Conservation (phyloP, 37 sponge, comb jelly and placozoan species). For the Eunapius fragilis region DNA sequence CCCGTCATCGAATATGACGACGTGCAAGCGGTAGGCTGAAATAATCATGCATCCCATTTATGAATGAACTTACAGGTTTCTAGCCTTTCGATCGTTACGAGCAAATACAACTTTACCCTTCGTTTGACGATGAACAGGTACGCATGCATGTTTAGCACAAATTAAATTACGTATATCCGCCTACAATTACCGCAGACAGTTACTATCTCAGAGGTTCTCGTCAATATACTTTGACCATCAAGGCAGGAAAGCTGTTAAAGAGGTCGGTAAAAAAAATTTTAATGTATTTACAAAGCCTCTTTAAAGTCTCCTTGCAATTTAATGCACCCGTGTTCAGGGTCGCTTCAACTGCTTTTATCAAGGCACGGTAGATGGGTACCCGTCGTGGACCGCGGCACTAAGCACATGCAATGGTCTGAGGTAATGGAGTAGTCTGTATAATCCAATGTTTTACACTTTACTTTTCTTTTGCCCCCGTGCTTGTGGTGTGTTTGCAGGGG, state of each 20-base stretch:
- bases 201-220: constrained; percentile 33
- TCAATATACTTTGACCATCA: constrained; percentile 16
- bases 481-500: too few relatives aligned
- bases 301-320: too few relatives aligned
- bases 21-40: neutral
- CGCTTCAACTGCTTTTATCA: constrained; percentile 83
- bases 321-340: constrained; percentile 36
- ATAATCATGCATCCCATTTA: neutral
- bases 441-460: neutral
- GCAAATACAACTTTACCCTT: neutral
- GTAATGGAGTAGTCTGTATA: constrained; percentile 14
- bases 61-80: neutral
- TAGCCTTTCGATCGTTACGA: neutral
- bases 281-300: too few relatives aligned
- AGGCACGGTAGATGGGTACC: constrained; percentile 58
- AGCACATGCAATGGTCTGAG: constrained; percentile 72
- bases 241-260: constrained; percentile 5
- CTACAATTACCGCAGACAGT: constrained; percentile 2
- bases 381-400: constrained; percentile 62
- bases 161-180: neutral
- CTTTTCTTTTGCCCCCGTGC: too few relatives aligned
- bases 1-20: constrained; percentile 19
- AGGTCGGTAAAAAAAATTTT: neutral
- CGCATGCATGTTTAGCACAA: neutral
- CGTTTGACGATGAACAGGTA: neutral